Base-by-base conservation (phyloP, 2,888 invertebrate species). In the Cantharis nigra region DNA sequence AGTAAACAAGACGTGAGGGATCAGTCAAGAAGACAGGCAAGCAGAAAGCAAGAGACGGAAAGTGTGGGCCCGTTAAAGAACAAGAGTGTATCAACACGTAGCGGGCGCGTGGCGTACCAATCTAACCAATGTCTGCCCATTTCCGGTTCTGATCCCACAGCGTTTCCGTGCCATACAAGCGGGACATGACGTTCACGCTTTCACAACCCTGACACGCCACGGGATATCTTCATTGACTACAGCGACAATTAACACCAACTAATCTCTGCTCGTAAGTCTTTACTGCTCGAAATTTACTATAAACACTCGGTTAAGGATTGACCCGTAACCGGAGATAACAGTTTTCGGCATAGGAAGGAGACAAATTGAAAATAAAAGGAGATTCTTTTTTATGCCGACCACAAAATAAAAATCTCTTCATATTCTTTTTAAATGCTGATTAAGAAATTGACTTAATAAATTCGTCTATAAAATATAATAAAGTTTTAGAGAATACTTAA, bases 61-160 rank as follows among this genome's bases (percentile, higher is more conserved):
- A 77, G 72, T 72, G 81, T 77, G 75, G 82, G 80, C 81, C 82
- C 81, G 80, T 80, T 70, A 79, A 80, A 82, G 82, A 84, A 83
- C 83, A 83, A 84, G 65, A 67, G 82, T 83, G 85, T 86, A 85
- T 86, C 86, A 86, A 86, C 86, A 86, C 86, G 86, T 87, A 84
- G 85, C 83, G 82, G 84, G 81, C 85, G 85, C 83, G 85, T 84
- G 85, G 85, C 85, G 83, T 83, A 84, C 86, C 86, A 82, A 85
- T 83, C 83, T 85, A 86, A 86, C 86, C 86, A 85, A 86, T 86
- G 85, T 87, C 86, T 86, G 86, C 85, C 86, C 86, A 85, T 86
- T 86, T 86, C 85, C 85, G 84, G 85, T 81, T 83, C 80, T 82
- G 83, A 84, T 85, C 85, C 85, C 82, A 84, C 85, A 84, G 84